Evolutionary conservation across 1,140 invertebrate species (phyloP).

Genomic region (Drosophila punjabiensis): DNA sequence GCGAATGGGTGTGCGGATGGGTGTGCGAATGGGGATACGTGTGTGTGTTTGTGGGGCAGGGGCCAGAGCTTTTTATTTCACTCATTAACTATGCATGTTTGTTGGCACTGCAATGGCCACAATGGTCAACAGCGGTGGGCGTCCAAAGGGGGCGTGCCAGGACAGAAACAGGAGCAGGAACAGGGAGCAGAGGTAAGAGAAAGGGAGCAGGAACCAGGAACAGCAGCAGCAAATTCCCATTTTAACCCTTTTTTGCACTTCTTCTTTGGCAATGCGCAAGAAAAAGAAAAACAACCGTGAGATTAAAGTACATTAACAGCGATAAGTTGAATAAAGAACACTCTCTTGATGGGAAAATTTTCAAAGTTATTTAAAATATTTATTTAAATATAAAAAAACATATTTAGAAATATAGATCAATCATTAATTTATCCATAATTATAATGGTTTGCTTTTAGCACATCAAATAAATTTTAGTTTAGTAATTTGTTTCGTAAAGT

Average conservation of each 20-base stretch:
- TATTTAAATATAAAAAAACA: neutral
- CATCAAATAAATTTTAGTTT: neutral
- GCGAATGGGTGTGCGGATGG: constrained; percentile 19
- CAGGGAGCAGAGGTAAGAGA: neutral
- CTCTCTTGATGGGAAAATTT: constrained; percentile 11
- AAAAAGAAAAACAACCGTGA: constrained; percentile 33
- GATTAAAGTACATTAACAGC: constrained; percentile 7
- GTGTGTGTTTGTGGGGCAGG: constrained; percentile 22
- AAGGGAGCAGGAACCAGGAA: constrained; percentile 5
- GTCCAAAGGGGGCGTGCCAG: constrained; percentile 19
- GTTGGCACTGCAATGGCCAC: constrained; percentile 75
- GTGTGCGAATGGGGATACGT: constrained; percentile 31
- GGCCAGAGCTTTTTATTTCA: constrained; percentile 74
- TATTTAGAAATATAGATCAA: neutral
- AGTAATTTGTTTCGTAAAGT: neutral
- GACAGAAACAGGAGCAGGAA: constrained; percentile 1
- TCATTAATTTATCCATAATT: neutral
- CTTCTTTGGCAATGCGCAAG: constrained; percentile 45
- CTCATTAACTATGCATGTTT: constrained; percentile 82
- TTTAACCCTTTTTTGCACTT: constrained; percentile 68
- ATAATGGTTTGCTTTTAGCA: too few species aligned
- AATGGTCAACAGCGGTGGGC: constrained; percentile 67
- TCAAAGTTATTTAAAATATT: neutral
- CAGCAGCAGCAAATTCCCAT: constrained; percentile 37
- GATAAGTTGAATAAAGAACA: constrained; percentile 8